Evolutionary conservation across 2,888 invertebrate species (phyloP).

Genomic region (Acleris emargana): DNA sequence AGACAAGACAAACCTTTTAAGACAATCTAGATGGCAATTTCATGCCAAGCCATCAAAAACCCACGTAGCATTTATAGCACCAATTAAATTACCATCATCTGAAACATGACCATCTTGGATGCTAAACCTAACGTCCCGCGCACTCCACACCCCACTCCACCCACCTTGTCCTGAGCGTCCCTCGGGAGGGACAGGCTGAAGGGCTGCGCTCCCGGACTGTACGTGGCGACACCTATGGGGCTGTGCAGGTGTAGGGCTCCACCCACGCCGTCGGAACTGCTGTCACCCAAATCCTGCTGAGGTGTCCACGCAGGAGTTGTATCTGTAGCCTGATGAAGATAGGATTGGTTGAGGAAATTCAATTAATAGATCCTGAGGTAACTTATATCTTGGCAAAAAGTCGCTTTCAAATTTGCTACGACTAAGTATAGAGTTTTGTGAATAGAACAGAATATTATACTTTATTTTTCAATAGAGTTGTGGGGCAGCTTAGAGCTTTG

Average conservation of each 20-base stretch:
- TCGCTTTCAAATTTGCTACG: no score
- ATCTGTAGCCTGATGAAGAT: slow-evolving; percentile 47
- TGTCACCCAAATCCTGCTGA: slow-evolving; percentile 92
- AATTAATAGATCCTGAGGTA: not conserved
- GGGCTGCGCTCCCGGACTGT: slow-evolving; percentile 83
- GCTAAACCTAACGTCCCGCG: slow-evolving; percentile 63
- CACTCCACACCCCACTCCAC: slow-evolving; percentile 38
- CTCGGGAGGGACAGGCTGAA: slow-evolving; percentile 91
- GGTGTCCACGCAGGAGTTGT: slow-evolving; percentile 88
- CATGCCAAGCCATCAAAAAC: no score
- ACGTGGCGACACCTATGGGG: slow-evolving; percentile 58
- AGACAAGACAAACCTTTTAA: no score
- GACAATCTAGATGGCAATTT: no score
- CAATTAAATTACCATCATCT: no score
- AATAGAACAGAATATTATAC: no score
- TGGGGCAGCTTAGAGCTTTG: not conserved
- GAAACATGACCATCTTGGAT: slow-evolving; percentile 11
- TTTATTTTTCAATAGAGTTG: not conserved
- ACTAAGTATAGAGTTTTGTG: no score
- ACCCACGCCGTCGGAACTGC: slow-evolving; percentile 77
- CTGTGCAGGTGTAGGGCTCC: slow-evolving; percentile 47
- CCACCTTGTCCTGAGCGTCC: slow-evolving; percentile 79
- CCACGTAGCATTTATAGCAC: no score
- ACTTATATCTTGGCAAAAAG: no score
- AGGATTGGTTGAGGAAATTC: no score